These are phyloP conservation scores for Sinelater perroti DNA, from an alignment of 2,888 invertebrate species.

Conservation along the genomic window DNA sequence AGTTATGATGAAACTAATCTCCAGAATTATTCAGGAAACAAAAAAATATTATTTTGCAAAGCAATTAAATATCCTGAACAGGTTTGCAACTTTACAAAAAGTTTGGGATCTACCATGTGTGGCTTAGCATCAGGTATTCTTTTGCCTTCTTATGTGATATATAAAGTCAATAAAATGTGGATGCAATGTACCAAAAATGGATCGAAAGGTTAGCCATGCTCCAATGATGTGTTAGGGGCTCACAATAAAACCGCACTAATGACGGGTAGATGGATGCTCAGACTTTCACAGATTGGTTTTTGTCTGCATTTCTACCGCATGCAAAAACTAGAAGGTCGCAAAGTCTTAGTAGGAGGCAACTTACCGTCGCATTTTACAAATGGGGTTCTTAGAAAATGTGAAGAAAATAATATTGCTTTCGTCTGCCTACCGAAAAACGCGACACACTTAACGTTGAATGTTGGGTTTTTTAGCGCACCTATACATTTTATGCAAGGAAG, in stretches of 20 bases:
- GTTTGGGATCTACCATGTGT: conserved; percentile 9
- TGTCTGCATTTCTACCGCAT: conserved; percentile 6
- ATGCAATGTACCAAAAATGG: conserved; percentile 49
- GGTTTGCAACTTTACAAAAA: conserved; percentile 18
- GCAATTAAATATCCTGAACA: conserved; percentile 17
- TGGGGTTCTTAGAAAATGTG: conserved; percentile 28
- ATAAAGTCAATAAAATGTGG: conserved; percentile 47
- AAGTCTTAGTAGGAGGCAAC: conserved; percentile 52
- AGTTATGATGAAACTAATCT: conserved; percentile 33
- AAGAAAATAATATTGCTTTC: conserved; percentile 50
- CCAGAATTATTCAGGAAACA: conserved; percentile 8
- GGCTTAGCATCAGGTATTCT: conserved; percentile 40
- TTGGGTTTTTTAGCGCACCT: conserved; percentile 46
- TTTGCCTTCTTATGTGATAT: conserved; percentile 47
- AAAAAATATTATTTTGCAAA: conserved; percentile 6
- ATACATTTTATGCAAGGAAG: too few relatives aligned
- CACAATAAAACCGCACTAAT: conserved; percentile 39
- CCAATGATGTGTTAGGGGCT: conserved; percentile 41
- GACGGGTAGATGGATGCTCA: conserved; percentile 36
- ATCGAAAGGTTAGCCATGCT: conserved; percentile 45
- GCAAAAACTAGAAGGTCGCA: conserved; percentile 40
- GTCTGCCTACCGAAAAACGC: conserved; percentile 48
- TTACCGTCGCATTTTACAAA: conserved; percentile 37
- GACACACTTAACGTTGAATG: conserved; percentile 47
- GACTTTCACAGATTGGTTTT: conserved; percentile 48